These are phyloP conservation scores for Epistrophe grossulariae DNA, from an alignment of 2,888 invertebrate genomes.

Conservation along the genomic window DNA sequence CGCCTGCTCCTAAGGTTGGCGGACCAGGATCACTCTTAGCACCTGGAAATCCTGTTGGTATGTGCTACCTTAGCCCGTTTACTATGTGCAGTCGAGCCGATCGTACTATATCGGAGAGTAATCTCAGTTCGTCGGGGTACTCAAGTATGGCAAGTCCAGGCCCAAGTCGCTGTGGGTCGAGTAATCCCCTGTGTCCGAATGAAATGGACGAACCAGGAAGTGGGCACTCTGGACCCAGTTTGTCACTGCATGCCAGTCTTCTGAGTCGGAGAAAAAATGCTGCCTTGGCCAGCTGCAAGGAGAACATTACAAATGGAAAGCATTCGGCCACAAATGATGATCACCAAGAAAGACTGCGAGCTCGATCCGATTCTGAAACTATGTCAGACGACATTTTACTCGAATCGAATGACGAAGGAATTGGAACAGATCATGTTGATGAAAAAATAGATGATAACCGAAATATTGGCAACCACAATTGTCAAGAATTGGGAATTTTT, in stretches of 20 bases:
- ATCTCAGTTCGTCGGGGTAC: conserved; percentile 93
- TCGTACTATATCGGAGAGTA: conserved; percentile 92
- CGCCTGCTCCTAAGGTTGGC: conserved; percentile 86
- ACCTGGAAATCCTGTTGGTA: conserved; percentile 84
- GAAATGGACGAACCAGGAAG: conserved; percentile 90
- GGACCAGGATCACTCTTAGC: conserved; percentile 82
- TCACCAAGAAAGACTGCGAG: conserved; percentile 81
- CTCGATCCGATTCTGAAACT: conserved; percentile 90
- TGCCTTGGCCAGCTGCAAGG: conserved; percentile 85
- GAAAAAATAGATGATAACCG: conserved; percentile 86
- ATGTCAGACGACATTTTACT: conserved; percentile 89
- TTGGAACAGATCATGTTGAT: conserved; percentile 89
- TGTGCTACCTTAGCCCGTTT: conserved; percentile 92
- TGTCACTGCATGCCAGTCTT: conserved; percentile 81
- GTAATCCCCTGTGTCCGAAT: conserved; percentile 90
- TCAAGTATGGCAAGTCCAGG: conserved; percentile 94
- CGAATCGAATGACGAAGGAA: conserved; percentile 91
- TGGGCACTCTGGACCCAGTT: conserved; percentile 80
- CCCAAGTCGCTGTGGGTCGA: conserved; percentile 92
- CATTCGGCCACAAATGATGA: conserved; percentile 76
- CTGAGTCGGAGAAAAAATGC: conserved; percentile 87
- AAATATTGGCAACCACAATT: conserved; percentile 73
- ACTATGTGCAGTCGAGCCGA: conserved; percentile 89
- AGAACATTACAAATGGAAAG: conserved; percentile 84
- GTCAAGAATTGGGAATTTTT: conserved; percentile 73